Evolutionary conservation across 2,888 invertebrate species (phyloP).

Genomic region (Epinotia brunnichana): DNA sequence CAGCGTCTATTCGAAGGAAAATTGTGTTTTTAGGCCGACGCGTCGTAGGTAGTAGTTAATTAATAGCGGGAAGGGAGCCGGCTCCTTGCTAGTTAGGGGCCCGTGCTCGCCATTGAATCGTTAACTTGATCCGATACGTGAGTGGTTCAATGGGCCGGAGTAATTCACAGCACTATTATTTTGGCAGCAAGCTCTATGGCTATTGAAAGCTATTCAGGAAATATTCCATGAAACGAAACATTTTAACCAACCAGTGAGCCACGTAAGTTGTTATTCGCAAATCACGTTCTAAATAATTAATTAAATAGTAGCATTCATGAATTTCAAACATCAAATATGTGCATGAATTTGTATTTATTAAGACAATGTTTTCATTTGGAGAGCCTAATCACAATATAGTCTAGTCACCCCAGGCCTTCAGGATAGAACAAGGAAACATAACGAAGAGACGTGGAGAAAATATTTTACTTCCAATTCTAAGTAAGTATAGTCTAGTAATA

Average conservation of each 20-base stretch:
- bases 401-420: neutral
- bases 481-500: no score
- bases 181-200: neutral
- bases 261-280: neutral
- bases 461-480: neutral
- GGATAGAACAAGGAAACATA: neutral
- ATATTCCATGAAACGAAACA: neutral
- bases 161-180: constrained; percentile 8
- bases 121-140: constrained; percentile 14
- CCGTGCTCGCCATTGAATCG: constrained; percentile 6
- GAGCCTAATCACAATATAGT: neutral
- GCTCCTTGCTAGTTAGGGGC: constrained; percentile 26
- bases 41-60: constrained; percentile 28
- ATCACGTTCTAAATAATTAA: neutral
- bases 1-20: constrained; percentile 38
- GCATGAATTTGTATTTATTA: no score
- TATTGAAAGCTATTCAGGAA: neutral
- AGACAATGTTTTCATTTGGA: no score
- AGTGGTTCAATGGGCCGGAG: constrained; percentile 11
- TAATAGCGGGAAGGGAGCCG: constrained; percentile 19
- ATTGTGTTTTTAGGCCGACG: constrained; percentile 37
- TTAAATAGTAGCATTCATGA: neutral
- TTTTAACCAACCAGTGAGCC: neutral
- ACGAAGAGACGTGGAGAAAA: neutral
- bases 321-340: neutral